Conservation (phyloP, 2,888 invertebrate genomes). For the Oligia fasciuncula region DNA sequence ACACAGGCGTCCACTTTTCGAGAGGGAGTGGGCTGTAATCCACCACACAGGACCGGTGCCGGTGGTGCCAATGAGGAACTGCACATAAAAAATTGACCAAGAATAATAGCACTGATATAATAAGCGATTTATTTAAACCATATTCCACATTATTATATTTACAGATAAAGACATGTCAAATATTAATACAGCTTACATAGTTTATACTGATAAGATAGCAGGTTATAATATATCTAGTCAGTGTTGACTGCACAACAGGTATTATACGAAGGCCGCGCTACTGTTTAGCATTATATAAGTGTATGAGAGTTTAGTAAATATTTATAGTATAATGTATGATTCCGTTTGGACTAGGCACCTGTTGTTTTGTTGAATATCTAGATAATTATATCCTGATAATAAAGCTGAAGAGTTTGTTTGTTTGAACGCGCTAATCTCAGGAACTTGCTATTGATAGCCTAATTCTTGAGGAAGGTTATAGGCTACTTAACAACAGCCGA, state of each 20-base stretch:
- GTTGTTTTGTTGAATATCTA: neutral
- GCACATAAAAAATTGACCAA: neutral
- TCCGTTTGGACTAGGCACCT: neutral
- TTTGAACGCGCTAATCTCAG: too few relatives aligned
- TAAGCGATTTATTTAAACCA: constrained; percentile 9
- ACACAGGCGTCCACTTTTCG: neutral
- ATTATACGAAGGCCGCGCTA: constrained; percentile 29
- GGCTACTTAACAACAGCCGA: too few relatives aligned
- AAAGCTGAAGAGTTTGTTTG: too few relatives aligned
- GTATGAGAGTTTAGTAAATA: neutral
- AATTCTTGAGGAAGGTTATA: too few relatives aligned
- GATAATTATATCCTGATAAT: too few relatives aligned
- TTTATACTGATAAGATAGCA: constrained; percentile 37
- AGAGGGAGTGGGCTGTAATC: neutral
- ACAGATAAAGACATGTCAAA: constrained; percentile 18
- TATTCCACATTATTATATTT: constrained; percentile 23
- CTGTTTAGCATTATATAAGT: neutral
- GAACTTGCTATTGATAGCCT: too few relatives aligned
- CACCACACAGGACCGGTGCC: neutral
- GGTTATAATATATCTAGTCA: constrained; percentile 33
- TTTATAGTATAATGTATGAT: neutral
- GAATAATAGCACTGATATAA: constrained; percentile 1
- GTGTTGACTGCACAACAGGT: constrained; percentile 35
- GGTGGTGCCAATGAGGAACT: neutral
- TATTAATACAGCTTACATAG: constrained; percentile 22